A percentile compares a stretch with the other conserved stretches of the same genome.
These are phyloP conservation scores for Apogon hyalosoma DNA, from an alignment of 2,797 vertebrate species.

Conservation along the genomic window DNA sequence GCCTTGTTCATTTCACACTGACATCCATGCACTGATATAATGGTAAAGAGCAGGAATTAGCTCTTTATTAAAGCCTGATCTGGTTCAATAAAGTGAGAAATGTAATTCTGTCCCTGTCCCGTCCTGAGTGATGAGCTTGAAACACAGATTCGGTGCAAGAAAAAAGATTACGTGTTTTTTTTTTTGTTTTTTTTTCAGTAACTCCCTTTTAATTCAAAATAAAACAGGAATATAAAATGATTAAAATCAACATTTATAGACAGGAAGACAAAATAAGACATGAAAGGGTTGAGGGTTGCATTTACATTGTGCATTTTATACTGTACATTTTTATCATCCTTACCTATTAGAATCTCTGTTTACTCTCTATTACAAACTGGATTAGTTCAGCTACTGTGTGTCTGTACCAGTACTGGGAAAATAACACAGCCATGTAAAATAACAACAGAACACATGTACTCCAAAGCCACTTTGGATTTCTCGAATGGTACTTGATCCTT, in stretches of 20 bases:
- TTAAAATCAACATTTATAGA: constrained; percentile 57
- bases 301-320: constrained; percentile 62
- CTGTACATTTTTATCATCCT: constrained; percentile 44
- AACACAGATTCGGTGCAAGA: neutral
- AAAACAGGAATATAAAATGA: constrained; percentile 67
- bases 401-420: constrained; percentile 27
- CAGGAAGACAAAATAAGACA: constrained; percentile 42
- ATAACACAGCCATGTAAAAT: constrained; percentile 16
- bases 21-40: no score
- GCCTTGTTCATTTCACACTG: no score
- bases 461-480: constrained; percentile 16
- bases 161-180: neutral
- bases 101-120: no score
- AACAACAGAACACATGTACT: constrained; percentile 7
- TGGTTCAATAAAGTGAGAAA: no score
- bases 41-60: no score
- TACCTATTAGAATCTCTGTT: constrained; percentile 28
- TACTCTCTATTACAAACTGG: constrained; percentile 21
- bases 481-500: neutral
- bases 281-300: constrained; percentile 26
- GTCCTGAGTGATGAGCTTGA: no score
- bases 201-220: constrained; percentile 74
- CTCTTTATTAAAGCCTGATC: no score
- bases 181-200: constrained; percentile 16
- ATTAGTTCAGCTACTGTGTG: constrained; percentile 38